phyloP scores from a whole-genome alignment of 2,113 vertebrate genomes.

The Perca flavescens region DNA sequence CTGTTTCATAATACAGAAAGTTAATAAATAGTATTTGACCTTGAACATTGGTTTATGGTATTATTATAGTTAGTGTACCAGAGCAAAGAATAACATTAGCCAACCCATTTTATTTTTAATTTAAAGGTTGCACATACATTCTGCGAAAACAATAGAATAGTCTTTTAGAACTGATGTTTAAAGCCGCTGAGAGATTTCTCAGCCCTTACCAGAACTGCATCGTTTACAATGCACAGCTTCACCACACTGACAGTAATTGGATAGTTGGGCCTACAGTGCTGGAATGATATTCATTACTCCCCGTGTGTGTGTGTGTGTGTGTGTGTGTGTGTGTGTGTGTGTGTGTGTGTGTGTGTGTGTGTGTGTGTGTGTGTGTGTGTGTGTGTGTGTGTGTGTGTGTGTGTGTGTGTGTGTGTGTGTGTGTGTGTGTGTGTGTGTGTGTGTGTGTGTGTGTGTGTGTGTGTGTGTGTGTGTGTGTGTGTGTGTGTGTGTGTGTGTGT shows the following conservation, averaged over 20 bases:
- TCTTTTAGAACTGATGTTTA: background rate
- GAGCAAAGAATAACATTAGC: too few species aligned
- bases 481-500: conserved; percentile 23
- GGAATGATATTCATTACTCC: conserved; percentile 57
- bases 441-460: conserved; percentile 18
- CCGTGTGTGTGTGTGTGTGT: conserved; percentile 24
- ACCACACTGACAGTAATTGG: conserved; percentile 55
- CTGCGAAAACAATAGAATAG: too few species aligned
- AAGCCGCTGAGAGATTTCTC: conserved; percentile 7
- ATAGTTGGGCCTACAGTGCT: conserved; percentile 21
- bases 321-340: conserved; percentile 41
- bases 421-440: conserved; percentile 49
- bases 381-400: conserved; percentile 52
- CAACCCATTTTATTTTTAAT: too few species aligned
- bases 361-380: conserved; percentile 42
- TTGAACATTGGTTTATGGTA: too few species aligned
- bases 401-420: conserved; percentile 14
- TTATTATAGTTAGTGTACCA: too few species aligned
- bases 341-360: conserved; percentile 27
- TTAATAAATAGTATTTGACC: too few species aligned
- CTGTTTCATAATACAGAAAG: too few species aligned
- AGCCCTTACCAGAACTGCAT: conserved; percentile 13
- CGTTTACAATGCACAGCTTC: conserved; percentile 39
- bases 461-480: conserved; percentile 48
- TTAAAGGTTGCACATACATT: too few species aligned